phyloP scores from a whole-genome alignment of 2,113 vertebrate genomes.

The Burhinus bistriatus region DNA sequence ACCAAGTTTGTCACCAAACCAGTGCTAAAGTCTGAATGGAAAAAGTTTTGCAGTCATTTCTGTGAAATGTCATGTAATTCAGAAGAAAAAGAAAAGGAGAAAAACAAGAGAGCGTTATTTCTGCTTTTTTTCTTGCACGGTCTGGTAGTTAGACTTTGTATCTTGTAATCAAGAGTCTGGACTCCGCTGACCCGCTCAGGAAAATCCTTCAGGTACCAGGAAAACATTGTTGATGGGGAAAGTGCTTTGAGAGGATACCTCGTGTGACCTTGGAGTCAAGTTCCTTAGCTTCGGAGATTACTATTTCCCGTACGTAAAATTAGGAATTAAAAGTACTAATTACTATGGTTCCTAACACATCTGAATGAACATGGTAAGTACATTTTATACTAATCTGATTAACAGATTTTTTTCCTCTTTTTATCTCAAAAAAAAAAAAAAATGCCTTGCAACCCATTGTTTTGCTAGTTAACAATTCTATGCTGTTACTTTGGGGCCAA shows the following conservation, averaged over 20 bases:
- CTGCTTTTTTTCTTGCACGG: background rate
- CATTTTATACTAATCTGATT: background rate
- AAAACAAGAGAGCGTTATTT: background rate
- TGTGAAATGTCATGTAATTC: conserved; percentile 47
- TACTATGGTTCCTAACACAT: background rate
- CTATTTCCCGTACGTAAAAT: background rate
- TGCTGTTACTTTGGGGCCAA: background rate
- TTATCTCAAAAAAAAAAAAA: background rate
- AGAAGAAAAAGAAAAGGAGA: background rate
- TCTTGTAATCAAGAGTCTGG: background rate
- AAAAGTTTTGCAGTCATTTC: conserved; percentile 44
- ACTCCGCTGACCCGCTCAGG: background rate
- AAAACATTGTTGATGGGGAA: background rate
- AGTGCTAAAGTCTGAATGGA: conserved; percentile 46
- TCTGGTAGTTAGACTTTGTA: background rate
- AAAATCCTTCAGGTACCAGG: conserved; percentile 8
- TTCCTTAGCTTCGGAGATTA: background rate
- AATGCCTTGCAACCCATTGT: background rate
- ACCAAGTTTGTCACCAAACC: conserved; percentile 59
- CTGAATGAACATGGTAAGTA: background rate
- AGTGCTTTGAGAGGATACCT: background rate
- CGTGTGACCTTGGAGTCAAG: background rate
- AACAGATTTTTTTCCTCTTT: background rate
- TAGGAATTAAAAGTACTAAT: background rate
- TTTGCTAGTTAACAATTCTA: background rate